These are phyloP conservation scores for Mormyrus lacerda DNA, from an alignment of 2,113 vertebrate species.

Conservation along the genomic window DNA sequence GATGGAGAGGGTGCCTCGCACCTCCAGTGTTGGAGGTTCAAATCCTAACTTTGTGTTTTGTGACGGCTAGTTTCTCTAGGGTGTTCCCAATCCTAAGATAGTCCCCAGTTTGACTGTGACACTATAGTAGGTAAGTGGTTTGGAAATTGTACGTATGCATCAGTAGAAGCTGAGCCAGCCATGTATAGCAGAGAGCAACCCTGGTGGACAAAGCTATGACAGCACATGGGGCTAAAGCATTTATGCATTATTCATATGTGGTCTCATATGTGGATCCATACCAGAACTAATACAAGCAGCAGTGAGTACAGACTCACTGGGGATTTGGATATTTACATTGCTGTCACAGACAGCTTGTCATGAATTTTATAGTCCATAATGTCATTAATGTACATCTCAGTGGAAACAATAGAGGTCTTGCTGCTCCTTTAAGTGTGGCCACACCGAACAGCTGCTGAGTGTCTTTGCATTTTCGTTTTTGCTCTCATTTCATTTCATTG, in stretches of 20 bases:
- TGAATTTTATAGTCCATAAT: background rate
- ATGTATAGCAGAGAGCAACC: background rate
- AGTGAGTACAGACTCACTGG: background rate
- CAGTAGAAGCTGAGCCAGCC: background rate
- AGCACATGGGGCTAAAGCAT: background rate
- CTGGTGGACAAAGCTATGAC: background rate
- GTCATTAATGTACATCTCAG: slow-evolving; percentile 14
- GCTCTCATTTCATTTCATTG: background rate
- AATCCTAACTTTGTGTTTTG: background rate
- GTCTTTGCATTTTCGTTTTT: background rate
- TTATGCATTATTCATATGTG: background rate
- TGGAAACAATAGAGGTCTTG: background rate
- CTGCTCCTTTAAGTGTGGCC: background rate
- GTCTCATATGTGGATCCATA: background rate
- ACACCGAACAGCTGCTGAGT: background rate
- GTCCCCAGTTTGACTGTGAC: background rate
- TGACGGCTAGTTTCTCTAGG: background rate
- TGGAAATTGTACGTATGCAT: background rate
- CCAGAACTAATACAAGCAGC: background rate
- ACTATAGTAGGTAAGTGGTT: background rate
- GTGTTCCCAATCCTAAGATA: background rate
- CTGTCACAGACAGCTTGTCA: background rate
- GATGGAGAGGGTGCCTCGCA: background rate
- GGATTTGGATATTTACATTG: background rate
- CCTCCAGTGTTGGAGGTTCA: background rate